These are phyloP conservation scores for Orchesella cincta DNA, from an alignment of 1,140 invertebrate species.

Conservation along the genomic window DNA sequence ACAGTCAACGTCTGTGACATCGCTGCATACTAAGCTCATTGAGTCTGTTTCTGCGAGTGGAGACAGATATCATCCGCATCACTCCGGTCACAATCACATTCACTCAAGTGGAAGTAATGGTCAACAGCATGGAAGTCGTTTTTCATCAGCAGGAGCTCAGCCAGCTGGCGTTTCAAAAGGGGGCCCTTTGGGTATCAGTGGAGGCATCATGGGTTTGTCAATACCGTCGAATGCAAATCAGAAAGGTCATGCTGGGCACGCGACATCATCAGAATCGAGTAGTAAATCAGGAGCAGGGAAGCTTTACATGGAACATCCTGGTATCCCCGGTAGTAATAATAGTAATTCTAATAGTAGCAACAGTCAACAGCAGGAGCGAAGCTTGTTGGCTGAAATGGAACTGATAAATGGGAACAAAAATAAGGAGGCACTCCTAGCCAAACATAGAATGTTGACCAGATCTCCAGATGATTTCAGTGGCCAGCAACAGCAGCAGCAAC, in stretches of 20 bases:
- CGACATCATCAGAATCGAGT: background rate
- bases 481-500: background rate
- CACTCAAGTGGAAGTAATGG: background rate
- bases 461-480: conserved; percentile 34
- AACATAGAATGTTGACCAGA: conserved; percentile 42
- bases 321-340: background rate
- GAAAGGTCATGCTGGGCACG: background rate
- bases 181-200: conserved; percentile 35
- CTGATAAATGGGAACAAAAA: conserved; percentile 9
- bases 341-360: too few species aligned
- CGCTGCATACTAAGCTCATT: conserved; percentile 46
- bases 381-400: conserved; percentile 1
- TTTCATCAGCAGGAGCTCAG: background rate
- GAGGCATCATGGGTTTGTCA: conserved; percentile 24
- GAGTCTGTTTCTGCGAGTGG: conserved; percentile 32
- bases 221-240: conserved; percentile 4
- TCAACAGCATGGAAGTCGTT: background rate
- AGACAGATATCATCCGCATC: conserved; percentile 28
- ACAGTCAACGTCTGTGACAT: conserved; percentile 38
- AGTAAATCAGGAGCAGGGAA: background rate
- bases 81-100: conserved; percentile 20
- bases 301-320: conserved; percentile 5
- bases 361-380: background rate
- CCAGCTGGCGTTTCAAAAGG: conserved; percentile 33
- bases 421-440: background rate